Evolutionary conservation across 2,797 vertebrate species (phyloP), one percentile per base, ranked within the genome.

Genomic region (Halcyon chelicuti): DNA sequence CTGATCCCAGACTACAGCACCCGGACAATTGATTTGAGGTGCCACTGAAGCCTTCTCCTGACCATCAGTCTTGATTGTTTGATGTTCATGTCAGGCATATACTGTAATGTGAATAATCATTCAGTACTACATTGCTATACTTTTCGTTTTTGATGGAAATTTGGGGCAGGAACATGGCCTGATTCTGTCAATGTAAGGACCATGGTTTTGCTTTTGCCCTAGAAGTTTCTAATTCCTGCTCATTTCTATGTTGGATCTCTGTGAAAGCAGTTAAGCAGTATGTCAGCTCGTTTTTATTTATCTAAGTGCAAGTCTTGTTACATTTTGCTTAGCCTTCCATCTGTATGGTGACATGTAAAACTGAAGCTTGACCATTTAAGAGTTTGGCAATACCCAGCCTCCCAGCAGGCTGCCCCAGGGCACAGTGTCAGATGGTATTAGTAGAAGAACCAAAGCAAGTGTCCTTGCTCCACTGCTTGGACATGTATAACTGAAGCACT

Each of bases 241-340:
- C 70, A 49, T 88, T 88, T 78, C 54, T 78, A 33, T 62, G 35
- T 80, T 83, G 81, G 40, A 83, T 70, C 72, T 84, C 84, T 46
- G 57, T 22, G 44, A 78, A 94, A 94, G 40, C 47, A 25, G 25
- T 83, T 91, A 95, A 94, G 31, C 63, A 73, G 79, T 33, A 91
- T 96, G 93, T 91, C 96, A 94, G 49, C 55, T 93, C 82, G 55
- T 94, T 93, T 96, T 91, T 88, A 90, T 83, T 90, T 95, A 91
- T 49, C 44, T 26, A 90, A 91, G 66, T 21, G 33, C 62, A 80
- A 86, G 31, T 28, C 65, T 88, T 87, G 65, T 80, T 93, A 74
- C 5, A 0, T 88, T 96, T 93, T 85, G 31, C 80, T 76, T 96
- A 82, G 93, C 93, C 90, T 95, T 92, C 80, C 73, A 51, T 66